Conservation (phyloP, 2,888 invertebrate species). For the Pseudococcus viburni region DNA sequence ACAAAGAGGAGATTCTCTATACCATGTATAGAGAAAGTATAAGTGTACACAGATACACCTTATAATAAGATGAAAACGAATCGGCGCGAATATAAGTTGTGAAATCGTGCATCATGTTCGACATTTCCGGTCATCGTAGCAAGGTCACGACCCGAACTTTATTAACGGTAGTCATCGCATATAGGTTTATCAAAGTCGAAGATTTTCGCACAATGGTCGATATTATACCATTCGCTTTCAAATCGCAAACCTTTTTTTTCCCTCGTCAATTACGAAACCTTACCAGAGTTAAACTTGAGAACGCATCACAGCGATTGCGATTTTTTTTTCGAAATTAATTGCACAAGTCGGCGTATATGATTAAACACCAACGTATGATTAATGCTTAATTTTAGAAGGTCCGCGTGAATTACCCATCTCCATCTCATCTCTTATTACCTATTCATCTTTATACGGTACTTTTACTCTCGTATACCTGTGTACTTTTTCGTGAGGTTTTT, state of each 20-base stretch:
- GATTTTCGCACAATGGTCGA: neutral
- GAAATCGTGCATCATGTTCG: slow-evolving; percentile 42
- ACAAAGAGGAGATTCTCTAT: slow-evolving; percentile 21
- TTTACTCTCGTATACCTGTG: neutral
- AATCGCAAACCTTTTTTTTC: neutral
- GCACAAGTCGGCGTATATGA: neutral
- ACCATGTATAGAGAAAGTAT: neutral
- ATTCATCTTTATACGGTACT: slow-evolving; percentile 19
- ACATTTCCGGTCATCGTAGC: slow-evolving; percentile 45
- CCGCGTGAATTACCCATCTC: neutral
- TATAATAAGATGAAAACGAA: slow-evolving; percentile 3
- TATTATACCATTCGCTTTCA: neutral
- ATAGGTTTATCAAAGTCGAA: slow-evolving; percentile 23
- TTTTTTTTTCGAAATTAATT: slow-evolving; percentile 18
- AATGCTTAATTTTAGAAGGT: slow-evolving; percentile 50
- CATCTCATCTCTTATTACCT: slow-evolving; percentile 15
- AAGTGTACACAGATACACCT: neutral
- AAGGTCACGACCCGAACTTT: slow-evolving; percentile 42
- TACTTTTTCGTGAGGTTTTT: neutral
- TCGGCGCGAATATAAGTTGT: neutral
- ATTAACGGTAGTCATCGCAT: slow-evolving; percentile 26
- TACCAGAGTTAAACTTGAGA: neutral
- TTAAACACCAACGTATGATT: slow-evolving; percentile 45
- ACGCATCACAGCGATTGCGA: neutral
- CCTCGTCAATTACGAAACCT: neutral